A percentile compares a stretch with the other conserved stretches of the same genome.
These are phyloP conservation scores for Anthonomus grandis DNA, from an alignment of 1,140 invertebrate species.

Conservation along the genomic window DNA sequence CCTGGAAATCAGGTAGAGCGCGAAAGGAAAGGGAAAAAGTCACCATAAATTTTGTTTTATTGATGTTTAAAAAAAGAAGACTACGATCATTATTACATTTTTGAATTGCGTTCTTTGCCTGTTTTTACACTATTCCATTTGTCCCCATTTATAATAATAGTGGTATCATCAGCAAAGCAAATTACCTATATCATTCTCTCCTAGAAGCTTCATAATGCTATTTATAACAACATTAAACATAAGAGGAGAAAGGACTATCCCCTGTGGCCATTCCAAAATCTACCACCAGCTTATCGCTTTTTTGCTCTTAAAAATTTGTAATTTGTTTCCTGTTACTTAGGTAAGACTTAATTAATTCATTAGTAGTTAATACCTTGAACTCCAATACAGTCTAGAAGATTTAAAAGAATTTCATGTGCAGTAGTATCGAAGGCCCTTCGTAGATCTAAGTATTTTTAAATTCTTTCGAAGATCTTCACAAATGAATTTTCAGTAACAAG, in stretches of 20 bases:
- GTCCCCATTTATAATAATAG: background rate
- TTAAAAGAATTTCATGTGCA: constrained; percentile 22
- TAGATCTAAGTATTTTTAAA: constrained; percentile 24
- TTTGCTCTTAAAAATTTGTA: background rate
- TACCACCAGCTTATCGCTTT: background rate
- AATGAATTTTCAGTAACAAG: constrained; percentile 6
- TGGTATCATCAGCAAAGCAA: constrained; percentile 7
- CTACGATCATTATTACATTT: background rate
- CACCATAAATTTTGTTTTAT: constrained; percentile 12
- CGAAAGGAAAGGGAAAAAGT: background rate
- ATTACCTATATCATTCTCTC: background rate
- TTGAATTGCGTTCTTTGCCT: background rate
- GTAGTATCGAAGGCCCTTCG: constrained; percentile 38
- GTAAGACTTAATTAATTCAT: constrained; percentile 5
- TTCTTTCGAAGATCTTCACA: constrained; percentile 6
- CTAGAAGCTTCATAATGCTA: background rate
- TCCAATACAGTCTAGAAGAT: constrained; percentile 27
- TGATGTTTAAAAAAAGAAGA: constrained; percentile 1
- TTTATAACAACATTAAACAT: background rate
- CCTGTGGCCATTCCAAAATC: too few relatives aligned
- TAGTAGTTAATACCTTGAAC: constrained; percentile 23
- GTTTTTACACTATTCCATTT: background rate
- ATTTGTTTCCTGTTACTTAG: constrained; percentile 2
- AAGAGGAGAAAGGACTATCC: background rate
- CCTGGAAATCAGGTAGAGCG: background rate